Evolutionary conservation across 2,797 vertebrate genomes (phyloP), one percentile per base, ranked within the genome.

Genomic region (Siniperca scherzeri): DNA sequence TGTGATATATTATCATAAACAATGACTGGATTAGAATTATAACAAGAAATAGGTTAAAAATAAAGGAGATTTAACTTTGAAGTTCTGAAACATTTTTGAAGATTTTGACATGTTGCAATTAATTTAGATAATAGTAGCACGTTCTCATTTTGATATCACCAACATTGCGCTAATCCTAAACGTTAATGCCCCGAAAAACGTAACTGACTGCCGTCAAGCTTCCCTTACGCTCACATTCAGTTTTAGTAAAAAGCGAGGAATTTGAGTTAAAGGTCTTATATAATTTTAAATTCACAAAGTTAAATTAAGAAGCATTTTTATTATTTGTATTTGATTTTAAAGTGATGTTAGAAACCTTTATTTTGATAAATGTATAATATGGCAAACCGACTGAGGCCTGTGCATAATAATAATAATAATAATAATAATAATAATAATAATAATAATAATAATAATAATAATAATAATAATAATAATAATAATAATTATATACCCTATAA

Each of bases 371-470:
- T 64, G 8, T 22, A 21, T 30, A 11, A 78, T 74, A 70, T 65
- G 11, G 17, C 10, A 70, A 65, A 65, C 27, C 13, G 7, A 68
- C 33, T 27, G 27, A 68, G 42, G n/a, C 40, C 16, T 67, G 5
- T 57, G 19, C 4, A n/a, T 68, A 38, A 38, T 74, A 76, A 75
- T 82, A 81, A 36, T 36, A 36, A 36, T 36, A 7, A 71, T 71
- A 69, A 78, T 71, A 59, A 70, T 73, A 55, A 50, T 64, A 72
- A 78, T 70, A 53, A 77, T 79, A 75, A 74, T 80, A 70, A 57
- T 84, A 65, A 59, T 73, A 64, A 73, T 65, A 78, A 70, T 68
- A 75, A 81, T 76, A 66, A 76, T 70, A 76, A 71, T 64, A 76
- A 83, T 69, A 77, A 78, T 64, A 50, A 68, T 67, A 55, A 72